Percentiles rank a stretch among this genome's conserved stretches.
Conservation (phyloP, 2,113 vertebrate genomes). For the Ptilorrhoa leucosticta region DNA sequence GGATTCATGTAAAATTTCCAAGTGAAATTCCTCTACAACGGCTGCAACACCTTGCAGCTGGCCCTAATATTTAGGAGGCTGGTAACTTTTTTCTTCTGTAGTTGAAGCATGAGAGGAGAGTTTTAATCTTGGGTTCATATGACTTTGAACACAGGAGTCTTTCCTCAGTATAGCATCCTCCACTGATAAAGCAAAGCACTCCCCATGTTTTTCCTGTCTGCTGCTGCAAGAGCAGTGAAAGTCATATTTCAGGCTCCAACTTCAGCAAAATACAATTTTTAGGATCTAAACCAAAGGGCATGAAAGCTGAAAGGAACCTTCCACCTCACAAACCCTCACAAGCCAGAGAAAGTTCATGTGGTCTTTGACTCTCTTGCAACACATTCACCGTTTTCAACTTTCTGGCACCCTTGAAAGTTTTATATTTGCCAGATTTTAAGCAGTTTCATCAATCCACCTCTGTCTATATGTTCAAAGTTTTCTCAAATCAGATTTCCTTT, state of each 20-base stretch:
- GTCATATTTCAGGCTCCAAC: background rate
- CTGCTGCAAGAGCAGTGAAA: background rate
- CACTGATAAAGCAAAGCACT: background rate
- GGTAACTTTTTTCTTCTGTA: background rate
- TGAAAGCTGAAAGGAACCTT: background rate
- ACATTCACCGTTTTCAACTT: background rate
- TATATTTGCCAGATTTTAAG: background rate
- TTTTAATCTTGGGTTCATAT: background rate
- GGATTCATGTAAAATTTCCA: background rate
- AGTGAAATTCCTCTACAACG: background rate
- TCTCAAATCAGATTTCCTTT: background rate
- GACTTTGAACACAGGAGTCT: background rate
- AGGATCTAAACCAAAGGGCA: background rate
- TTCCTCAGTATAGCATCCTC: background rate
- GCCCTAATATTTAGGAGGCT: background rate
- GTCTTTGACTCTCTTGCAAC: background rate
- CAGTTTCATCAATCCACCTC: background rate
- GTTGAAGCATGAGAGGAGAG: background rate
- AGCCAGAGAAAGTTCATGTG: background rate
- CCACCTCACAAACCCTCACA: background rate
- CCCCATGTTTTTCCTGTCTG: background rate
- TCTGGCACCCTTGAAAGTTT: background rate
- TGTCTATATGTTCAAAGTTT: background rate
- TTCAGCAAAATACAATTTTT: background rate
- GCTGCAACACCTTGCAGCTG: background rate